Conservation (phyloP, 2,888 invertebrate species). For the Venustoraphidia nigricollis region DNA sequence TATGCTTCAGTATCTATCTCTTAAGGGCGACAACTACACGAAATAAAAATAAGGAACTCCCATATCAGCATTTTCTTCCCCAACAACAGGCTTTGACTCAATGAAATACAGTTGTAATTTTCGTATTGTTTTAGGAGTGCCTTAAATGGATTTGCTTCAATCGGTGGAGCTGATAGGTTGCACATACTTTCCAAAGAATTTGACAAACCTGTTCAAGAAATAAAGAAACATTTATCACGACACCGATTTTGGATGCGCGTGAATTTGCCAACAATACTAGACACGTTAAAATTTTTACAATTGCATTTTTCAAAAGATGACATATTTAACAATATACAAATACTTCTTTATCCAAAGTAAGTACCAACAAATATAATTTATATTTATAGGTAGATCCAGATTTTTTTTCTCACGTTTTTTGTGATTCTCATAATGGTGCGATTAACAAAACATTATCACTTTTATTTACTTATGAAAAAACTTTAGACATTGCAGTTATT, state of each 20-base stretch:
- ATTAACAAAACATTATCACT: no score
- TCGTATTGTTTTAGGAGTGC: constrained; percentile 29
- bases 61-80: no score
- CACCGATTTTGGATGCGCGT: constrained; percentile 52
- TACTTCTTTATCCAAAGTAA: constrained; percentile 56
- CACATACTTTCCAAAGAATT: constrained; percentile 27
- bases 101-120: no score
- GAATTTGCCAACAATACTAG: constrained; percentile 38
- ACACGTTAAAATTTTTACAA: constrained; percentile 38
- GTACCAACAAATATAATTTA: constrained; percentile 13
- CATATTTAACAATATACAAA: constrained; percentile 42
- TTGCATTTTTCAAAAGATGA: constrained; percentile 33
- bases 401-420: background rate
- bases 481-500: no score
- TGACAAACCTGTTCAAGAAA: constrained; percentile 15
- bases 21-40: background rate
- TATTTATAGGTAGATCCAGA: no score
- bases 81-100: no score
- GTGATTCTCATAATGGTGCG: no score
- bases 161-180: constrained; percentile 28
- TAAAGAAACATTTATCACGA: constrained; percentile 28
- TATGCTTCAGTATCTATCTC: constrained; percentile 1
- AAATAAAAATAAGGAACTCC: no score
- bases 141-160: constrained; percentile 38
- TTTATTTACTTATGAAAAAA: no score